Conservation (phyloP, 2,113 vertebrate species). For the Psilopsiagon aurifrons region DNA sequence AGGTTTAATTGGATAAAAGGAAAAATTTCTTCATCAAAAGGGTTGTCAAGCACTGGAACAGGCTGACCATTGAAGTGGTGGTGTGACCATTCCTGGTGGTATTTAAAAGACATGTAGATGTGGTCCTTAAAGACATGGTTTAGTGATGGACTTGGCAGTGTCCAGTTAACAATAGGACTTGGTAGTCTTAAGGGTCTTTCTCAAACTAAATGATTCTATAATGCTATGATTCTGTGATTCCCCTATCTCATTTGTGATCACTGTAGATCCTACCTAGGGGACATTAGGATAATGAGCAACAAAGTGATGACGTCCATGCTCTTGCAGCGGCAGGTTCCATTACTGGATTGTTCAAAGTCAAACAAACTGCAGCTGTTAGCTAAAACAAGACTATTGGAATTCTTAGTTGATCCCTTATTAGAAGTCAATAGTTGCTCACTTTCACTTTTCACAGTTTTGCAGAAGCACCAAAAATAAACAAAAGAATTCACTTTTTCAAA, state of each 20-base stretch:
- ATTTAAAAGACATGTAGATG: fast-evolving
- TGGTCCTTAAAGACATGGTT: fast-evolving
- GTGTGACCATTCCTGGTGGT: not conserved
- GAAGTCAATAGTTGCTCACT: not conserved
- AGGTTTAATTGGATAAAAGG: not conserved
- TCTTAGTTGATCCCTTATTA: not conserved
- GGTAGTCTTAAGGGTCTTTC: not conserved
- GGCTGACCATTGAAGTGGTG: not conserved
- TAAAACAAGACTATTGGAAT: not conserved
- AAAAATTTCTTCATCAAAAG: too few species aligned
- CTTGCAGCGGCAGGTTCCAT: not conserved
- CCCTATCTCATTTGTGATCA: not conserved
- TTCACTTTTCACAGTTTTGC: not conserved
- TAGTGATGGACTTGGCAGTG: not conserved
- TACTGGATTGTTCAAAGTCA: not conserved
- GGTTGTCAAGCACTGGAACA: not conserved
- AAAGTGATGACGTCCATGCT: not conserved
- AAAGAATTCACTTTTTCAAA: not conserved
- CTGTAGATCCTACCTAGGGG: not conserved
- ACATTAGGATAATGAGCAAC: not conserved
- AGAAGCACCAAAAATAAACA: not conserved
- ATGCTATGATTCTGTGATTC: not conserved
- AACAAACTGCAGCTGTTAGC: not conserved
- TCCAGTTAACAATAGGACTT: fast-evolving
- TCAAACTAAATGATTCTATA: not conserved